Base-by-base conservation (phyloP, 1,140 invertebrate species). In the Ostrea denselamellosa region DNA sequence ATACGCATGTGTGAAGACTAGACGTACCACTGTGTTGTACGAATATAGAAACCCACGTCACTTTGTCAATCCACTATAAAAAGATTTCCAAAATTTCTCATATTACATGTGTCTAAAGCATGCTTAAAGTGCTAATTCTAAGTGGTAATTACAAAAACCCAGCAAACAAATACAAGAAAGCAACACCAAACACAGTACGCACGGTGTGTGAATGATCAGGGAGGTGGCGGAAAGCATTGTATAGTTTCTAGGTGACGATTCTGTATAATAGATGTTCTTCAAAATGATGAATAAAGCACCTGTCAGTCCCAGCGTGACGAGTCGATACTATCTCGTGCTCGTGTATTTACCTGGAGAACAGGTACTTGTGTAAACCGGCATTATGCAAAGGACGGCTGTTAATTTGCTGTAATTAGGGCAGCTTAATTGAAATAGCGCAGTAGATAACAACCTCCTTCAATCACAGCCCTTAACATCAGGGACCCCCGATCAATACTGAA, bases 361-460 rank as follows among this genome's bases (percentile, higher is more conserved):
- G 25, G 68, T 77, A 77, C 34, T 44, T 44, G 34, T 5, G 5
- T 34, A 77, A 28, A 77, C 25, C 28, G 22, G 25, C 68, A 9
- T 14, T 34, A 77, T 28, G 28, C 68, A 77, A 22, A 25, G 68
- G 14, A 25, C 68, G 68, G 25, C 28, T 77, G 68, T 77, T 25
- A 34, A 77, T 77, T 34, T 77, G 68, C 28, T 77, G 68, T 77
- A 77, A 77, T 77, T 77, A 77, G 28, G 25, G 68, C 28, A 14
- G 68, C 68, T 77, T 77, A 77, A 77, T 77, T 77, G 68, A 77
- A 77, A 77, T 77, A 28, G 68, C 68, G 28, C 68, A 9, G 25
- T 77, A 77, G 68, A 77, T 77, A 77, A 77, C 68, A 12, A 25
- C 25, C 22, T 34, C 28, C 12, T 9, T 17, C 68, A 34, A 77